phyloP scores from a whole-genome alignment of 2,797 vertebrate species.

The Rhabdophis nuchalis region DNA sequence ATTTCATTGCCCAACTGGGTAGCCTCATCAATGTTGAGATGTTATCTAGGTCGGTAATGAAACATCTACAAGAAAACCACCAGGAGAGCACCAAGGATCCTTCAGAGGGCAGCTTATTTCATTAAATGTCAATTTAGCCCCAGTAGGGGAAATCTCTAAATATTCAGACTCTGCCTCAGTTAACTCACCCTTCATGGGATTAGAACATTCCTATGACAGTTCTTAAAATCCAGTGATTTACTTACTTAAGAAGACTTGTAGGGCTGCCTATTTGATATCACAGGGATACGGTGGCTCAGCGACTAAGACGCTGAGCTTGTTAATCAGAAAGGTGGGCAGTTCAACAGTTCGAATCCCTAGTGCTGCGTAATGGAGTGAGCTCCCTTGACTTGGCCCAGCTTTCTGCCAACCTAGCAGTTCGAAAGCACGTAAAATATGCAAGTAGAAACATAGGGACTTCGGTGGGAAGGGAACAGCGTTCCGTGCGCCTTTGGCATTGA shows the following conservation, averaged over 20 bases:
- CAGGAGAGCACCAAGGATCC: background rate
- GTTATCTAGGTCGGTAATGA: background rate
- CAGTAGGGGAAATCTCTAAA: rapidly evolving
- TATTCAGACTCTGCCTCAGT: background rate
- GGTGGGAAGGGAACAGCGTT: no score
- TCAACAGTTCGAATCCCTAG: no score
- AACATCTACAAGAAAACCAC: background rate
- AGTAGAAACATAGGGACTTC: no score
- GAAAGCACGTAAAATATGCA: no score
- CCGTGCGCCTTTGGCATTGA: no score
- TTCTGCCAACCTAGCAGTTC: no score
- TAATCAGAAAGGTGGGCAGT: no score
- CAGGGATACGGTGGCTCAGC: no score
- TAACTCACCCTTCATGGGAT: background rate
- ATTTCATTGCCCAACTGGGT: background rate
- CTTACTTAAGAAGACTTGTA: background rate
- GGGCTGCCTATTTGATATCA: no score
- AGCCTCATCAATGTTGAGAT: background rate
- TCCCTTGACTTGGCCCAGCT: no score
- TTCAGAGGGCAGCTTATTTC: background rate
- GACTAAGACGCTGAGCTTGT: no score
- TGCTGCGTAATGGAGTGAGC: no score
- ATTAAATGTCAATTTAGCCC: background rate
- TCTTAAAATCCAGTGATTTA: background rate
- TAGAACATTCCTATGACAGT: background rate